Evolutionary conservation across 2,888 invertebrate genomes (phyloP).

Genomic region (Lithodes maja): DNA sequence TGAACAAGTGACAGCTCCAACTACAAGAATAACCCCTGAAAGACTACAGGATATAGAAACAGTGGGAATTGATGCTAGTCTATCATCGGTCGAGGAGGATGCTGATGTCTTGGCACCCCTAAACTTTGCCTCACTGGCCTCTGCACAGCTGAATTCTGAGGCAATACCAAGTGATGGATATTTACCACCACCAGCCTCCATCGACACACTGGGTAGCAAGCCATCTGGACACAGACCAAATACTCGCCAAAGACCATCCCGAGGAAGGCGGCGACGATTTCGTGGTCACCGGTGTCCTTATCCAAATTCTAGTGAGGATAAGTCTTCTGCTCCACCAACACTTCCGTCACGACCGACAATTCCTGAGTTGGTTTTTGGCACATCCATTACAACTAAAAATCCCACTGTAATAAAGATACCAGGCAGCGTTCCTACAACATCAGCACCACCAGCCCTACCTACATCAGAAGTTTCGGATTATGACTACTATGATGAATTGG

Average conservation of each 20-base stretch:
- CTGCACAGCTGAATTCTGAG: background rate
- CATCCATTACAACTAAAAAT: background rate
- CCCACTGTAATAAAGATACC: slow-evolving; percentile 4
- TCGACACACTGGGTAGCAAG: slow-evolving; percentile 15
- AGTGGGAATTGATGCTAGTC: slow-evolving; percentile 36
- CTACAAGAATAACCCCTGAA: slow-evolving; percentile 13
- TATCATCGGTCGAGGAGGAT: slow-evolving; percentile 27
- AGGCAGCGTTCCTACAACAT: slow-evolving; percentile 26
- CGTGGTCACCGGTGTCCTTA: slow-evolving; percentile 10
- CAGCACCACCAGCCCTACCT: background rate
- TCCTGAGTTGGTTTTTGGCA: slow-evolving; percentile 33
- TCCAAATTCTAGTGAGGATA: slow-evolving; percentile 2
- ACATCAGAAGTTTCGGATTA: background rate
- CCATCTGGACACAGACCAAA: background rate
- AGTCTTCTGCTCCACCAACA: slow-evolving; percentile 20
- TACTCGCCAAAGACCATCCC: slow-evolving; percentile 4
- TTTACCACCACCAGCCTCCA: background rate
- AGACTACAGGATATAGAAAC: slow-evolving; percentile 34
- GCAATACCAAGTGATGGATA: slow-evolving; percentile 7
- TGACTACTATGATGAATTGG: slow-evolving; percentile 28
- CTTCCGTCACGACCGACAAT: slow-evolving; percentile 13
- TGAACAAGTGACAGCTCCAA: background rate
- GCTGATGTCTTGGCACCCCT: background rate
- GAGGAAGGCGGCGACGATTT: slow-evolving; percentile 12
- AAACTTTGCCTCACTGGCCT: background rate